Base-by-base conservation (phyloP, 2,797 vertebrate species). In the Coreius guichenoti region DNA sequence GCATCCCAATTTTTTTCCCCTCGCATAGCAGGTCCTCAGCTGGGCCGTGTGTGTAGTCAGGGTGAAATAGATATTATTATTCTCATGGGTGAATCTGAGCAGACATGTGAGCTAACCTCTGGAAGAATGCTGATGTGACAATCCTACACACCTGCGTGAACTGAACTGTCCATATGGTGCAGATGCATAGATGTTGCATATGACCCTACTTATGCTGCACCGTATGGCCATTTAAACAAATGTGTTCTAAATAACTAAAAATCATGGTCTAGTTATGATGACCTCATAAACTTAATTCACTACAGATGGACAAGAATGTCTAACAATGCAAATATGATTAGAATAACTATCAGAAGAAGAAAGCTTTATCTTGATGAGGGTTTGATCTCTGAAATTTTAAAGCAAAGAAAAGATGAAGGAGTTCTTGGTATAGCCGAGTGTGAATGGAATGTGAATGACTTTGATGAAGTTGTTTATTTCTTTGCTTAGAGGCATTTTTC, bases 151-250 rank as follows among this genome's bases (percentile, higher is more conserved):
- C 82, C 68, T 65, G 58, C 33, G 51, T 72, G 82, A 82, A 58
- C 29, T 72, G 49, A 61, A 88, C 56, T 58, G 74, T 84, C 84
- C 85, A 87, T 88, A 88, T 88, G 83, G 65, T 89, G 80, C 72
- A 85, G 47, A 91, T 86, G 82, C 51, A 86, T 83, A 74, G 65
- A 74, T 89, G 67, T 63, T 43, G 39, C 8, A 17, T 47, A 31
- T 23, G 73, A 77, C 47, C 47, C 19, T 43, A 17, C 23, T 76
- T 67, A 36, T 75, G 56, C 56, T 83, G 58, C 61, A 74, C 8
- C 45, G 0, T 14, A 65, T 26, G 51, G 9, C 23, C 7, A 8
- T 43, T 45, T 54, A 69, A 69, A 69, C 58, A 29, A 65, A 79
- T 79, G 16, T 79, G 56, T 26, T 79, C 58, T 63, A 65, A 63